Percentiles rank a stretch among this genome's conserved stretches.
These are phyloP conservation scores for Apodemus agrarius DNA, from an alignment of 2,797 vertebrate genomes.

Conservation along the genomic window DNA sequence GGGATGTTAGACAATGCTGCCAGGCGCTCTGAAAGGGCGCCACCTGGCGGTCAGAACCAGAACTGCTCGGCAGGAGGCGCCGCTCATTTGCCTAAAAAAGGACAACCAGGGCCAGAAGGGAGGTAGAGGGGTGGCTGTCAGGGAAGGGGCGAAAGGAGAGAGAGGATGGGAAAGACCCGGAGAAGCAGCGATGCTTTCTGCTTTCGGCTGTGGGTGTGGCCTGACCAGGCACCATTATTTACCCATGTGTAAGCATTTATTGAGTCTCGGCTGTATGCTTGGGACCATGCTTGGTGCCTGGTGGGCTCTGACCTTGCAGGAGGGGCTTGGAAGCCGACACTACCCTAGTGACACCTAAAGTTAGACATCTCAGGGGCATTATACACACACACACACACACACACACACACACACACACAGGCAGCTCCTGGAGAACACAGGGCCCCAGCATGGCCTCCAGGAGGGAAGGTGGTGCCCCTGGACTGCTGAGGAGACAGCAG, in stretches of 20 bases:
- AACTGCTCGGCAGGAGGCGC: background rate
- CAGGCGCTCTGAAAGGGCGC: background rate
- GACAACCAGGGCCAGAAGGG: background rate
- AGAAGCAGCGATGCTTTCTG: too few species aligned
- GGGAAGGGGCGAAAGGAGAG: fast-evolving
- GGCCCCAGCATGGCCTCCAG: background rate
- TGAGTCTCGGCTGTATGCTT: background rate
- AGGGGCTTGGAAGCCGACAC: background rate
- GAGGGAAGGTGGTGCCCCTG: background rate
- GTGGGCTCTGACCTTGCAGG: background rate
- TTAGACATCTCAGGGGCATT: background rate
- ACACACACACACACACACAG: too few species aligned
- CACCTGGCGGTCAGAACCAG: slow-evolving; percentile 57
- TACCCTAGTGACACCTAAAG: background rate
- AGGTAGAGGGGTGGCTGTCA: background rate
- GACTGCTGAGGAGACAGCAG: background rate
- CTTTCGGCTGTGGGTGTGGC: background rate
- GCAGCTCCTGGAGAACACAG: background rate
- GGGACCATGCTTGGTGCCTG: background rate
- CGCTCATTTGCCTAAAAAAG: background rate
- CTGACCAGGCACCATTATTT: background rate
- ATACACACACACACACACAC: too few species aligned
- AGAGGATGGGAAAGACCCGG: background rate
- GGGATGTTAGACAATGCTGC: background rate
- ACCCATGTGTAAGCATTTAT: background rate